Percentiles rank a stretch among this genome's conserved stretches.
Evolutionary conservation across 2,888 invertebrate species (phyloP).

Genomic region (Dolichomitus sp.): DNA sequence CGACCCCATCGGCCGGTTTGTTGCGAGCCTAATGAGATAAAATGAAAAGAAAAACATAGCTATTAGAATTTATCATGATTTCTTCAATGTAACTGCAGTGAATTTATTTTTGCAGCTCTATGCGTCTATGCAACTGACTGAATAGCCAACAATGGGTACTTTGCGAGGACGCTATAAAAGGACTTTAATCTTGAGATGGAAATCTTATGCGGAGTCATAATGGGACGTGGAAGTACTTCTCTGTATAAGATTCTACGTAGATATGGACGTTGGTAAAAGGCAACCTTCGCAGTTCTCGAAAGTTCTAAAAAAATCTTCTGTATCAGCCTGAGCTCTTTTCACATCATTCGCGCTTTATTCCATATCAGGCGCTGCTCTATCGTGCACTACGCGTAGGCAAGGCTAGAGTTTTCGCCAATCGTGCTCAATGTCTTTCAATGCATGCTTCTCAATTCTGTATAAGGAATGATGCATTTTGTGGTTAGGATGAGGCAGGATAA

Average conservation of each 20-base stretch:
- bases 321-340: not conserved
- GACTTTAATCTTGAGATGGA: constrained; percentile 27
- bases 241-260: not conserved
- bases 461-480: not conserved
- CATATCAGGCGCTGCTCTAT: not conserved
- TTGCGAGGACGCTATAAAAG: constrained; percentile 7
- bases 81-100: not conserved
- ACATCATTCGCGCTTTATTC: not conserved
- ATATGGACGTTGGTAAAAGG: constrained; percentile 5
- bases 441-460: not conserved
- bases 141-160: constrained; percentile 7
- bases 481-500: not conserved
- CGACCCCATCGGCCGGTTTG: constrained; percentile 93
- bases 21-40: constrained; percentile 90
- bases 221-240: not conserved
- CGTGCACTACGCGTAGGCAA: constrained; percentile 21
- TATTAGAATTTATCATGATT: constrained; percentile 34
- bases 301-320: constrained; percentile 12
- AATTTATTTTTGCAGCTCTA: constrained; percentile 39
- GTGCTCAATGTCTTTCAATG: not conserved
- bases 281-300: not conserved
- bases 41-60: constrained; percentile 11
- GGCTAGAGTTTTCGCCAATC: not conserved
- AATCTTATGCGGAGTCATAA: constrained; percentile 11
- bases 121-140: constrained; percentile 44